Evolutionary conservation across 1,140 invertebrate species (phyloP).

Genomic region (Leptoteleia sp.): DNA sequence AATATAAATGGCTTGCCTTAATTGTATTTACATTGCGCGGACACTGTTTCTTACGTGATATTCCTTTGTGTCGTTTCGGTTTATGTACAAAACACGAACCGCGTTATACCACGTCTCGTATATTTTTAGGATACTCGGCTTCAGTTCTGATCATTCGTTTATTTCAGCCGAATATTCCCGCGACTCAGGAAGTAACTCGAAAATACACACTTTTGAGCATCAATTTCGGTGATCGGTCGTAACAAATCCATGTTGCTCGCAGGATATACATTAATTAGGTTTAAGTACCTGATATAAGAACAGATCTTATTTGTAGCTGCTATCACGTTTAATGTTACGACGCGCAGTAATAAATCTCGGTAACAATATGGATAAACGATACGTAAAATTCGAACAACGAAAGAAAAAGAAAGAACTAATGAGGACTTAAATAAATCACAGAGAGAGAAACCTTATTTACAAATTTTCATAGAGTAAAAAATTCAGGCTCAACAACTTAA

Average conservation of each 20-base stretch:
- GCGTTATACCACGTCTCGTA: conserved; percentile 14
- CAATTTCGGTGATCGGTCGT: conserved; percentile 47
- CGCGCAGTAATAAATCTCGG: conserved; percentile 10
- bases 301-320: background rate
- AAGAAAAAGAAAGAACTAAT: conserved; percentile 9
- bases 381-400: conserved; percentile 18
- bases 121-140: conserved; percentile 18
- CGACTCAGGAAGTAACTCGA: conserved; percentile 26
- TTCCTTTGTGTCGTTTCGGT: conserved; percentile 34
- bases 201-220: conserved; percentile 60
- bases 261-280: no score
- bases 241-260: conserved; percentile 6
- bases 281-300: background rate
- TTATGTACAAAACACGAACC: conserved; percentile 58
- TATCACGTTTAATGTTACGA: conserved; percentile 19
- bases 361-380: conserved; percentile 23
- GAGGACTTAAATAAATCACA: conserved; percentile 55
- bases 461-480: conserved; percentile 37
- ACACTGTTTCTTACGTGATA: conserved; percentile 46
- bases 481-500: conserved; percentile 54
- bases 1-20: conserved; percentile 70
- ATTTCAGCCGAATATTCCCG: conserved; percentile 24
- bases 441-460: conserved; percentile 46
- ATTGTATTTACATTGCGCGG: conserved; percentile 65
- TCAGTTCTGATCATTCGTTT: conserved; percentile 22